Percentiles rank a stretch among this genome's conserved stretches.
These are phyloP conservation scores for Rosalia funebris DNA, from an alignment of 2,888 invertebrate genomes.

Conservation along the genomic window DNA sequence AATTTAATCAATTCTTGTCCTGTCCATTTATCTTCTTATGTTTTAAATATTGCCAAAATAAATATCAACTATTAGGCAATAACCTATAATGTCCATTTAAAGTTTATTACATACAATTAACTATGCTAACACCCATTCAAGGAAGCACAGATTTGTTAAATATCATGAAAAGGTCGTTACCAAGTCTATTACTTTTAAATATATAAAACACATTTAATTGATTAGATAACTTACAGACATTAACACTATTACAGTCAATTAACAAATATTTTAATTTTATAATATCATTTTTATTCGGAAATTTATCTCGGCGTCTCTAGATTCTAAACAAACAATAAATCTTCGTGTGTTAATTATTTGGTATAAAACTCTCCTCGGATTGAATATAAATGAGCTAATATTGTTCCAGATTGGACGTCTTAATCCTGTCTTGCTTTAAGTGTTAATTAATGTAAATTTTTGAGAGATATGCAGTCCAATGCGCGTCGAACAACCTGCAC, in stretches of 20 bases:
- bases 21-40: background rate
- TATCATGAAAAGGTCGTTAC: background rate
- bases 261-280: conserved; percentile 22
- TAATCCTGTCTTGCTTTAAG: conserved; percentile 54
- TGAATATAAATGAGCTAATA: conserved; percentile 56
- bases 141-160: conserved; percentile 16
- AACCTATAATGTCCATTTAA: background rate
- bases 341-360: conserved; percentile 47
- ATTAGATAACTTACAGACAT: conserved; percentile 13
- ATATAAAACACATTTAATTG: conserved; percentile 22
- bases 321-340: conserved; percentile 40
- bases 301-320: conserved; percentile 5
- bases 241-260: conserved; percentile 27
- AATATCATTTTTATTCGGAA: conserved; percentile 24
- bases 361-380: conserved; percentile 46
- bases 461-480: conserved; percentile 55
- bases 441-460: conserved; percentile 61
- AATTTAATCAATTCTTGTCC: background rate
- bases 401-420: conserved; percentile 51
- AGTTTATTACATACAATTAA: conserved; percentile 7
- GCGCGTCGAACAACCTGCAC: conserved; percentile 53
- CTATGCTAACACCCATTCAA: conserved; percentile 1
- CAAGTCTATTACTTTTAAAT: background rate
- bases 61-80: background rate
- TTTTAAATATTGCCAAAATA: background rate